Conservation (phyloP, 64 coral and sea anemone species). For the Montipora capricornis region DNA sequence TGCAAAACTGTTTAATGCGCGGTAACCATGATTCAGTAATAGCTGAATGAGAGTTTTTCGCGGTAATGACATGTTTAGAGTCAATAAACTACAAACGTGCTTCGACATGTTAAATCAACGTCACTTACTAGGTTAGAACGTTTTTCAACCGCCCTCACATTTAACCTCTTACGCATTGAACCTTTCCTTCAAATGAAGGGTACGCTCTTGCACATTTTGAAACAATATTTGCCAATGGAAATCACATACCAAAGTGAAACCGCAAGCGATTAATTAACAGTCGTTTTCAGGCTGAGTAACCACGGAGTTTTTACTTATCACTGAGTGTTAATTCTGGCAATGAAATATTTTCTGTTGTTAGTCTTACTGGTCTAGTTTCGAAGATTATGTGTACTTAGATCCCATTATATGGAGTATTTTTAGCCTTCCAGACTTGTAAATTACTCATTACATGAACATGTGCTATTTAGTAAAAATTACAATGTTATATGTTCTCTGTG, state of each 20-base stretch:
- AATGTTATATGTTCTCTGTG: background rate
- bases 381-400: background rate
- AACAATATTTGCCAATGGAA: background rate
- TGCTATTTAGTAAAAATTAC: too few species aligned
- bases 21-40: background rate
- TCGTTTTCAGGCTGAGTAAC: background rate
- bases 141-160: background rate
- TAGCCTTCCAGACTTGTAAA: background rate
- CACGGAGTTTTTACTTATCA: background rate
- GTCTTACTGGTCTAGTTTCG: background rate
- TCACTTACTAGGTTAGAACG: background rate
- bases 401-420: background rate
- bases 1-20: background rate
- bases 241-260: too few species aligned
- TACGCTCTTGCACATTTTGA: background rate
- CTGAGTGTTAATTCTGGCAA: background rate
- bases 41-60: background rate
- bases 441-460: background rate
- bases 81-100: slow-evolving; percentile 32
- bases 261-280: background rate
- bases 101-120: slow-evolving; percentile 12
- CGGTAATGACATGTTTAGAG: slow-evolving; percentile 32
- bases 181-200: background rate
- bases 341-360: background rate
- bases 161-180: background rate